Percentiles rank a stretch among this genome's conserved stretches.
phyloP scores from a whole-genome alignment of 2,797 vertebrate species.

The Catostomus latipinnis region DNA sequence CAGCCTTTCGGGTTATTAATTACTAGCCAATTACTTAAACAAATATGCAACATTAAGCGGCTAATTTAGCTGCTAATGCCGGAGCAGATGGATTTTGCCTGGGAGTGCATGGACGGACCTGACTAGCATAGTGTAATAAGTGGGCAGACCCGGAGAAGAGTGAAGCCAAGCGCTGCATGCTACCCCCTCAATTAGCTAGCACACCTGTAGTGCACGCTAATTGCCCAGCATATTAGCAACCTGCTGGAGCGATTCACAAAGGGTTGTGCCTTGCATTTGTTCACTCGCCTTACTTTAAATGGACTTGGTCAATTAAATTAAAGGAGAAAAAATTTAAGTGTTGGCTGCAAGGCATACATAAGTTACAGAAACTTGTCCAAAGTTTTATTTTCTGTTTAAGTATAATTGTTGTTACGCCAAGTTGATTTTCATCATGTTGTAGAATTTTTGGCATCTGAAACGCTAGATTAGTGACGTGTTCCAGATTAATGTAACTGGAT shows the following conservation, averaged over 20 bases:
- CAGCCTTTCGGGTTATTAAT: conserved; percentile 77
- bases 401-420: background rate
- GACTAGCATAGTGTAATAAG: conserved; percentile 27
- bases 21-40: conserved; percentile 82
- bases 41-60: conserved; percentile 81
- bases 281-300: conserved; percentile 9
- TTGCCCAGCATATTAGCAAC: conserved; percentile 40
- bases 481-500: conserved; percentile 14
- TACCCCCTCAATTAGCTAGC: conserved; percentile 19
- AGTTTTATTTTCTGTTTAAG: conserved; percentile 27
- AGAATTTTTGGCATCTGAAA: conserved; percentile 22
- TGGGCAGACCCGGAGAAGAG: conserved; percentile 30
- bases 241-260: conserved; percentile 38
- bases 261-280: conserved; percentile 27
- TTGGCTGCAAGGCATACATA: conserved; percentile 18
- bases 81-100: conserved; percentile 77
- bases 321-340: conserved; percentile 7
- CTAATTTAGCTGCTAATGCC: conserved; percentile 79
- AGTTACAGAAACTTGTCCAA: conserved; percentile 32
- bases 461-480: conserved; percentile 18
- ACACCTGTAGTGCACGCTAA: conserved; percentile 33
- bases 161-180: conserved; percentile 42
- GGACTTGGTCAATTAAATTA: conserved; percentile 23
- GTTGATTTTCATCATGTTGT: conserved; percentile 5
- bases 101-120: conserved; percentile 47